Evolutionary conservation across 2,113 vertebrate genomes (phyloP).

Genomic region (Plecotus auritus): DNA sequence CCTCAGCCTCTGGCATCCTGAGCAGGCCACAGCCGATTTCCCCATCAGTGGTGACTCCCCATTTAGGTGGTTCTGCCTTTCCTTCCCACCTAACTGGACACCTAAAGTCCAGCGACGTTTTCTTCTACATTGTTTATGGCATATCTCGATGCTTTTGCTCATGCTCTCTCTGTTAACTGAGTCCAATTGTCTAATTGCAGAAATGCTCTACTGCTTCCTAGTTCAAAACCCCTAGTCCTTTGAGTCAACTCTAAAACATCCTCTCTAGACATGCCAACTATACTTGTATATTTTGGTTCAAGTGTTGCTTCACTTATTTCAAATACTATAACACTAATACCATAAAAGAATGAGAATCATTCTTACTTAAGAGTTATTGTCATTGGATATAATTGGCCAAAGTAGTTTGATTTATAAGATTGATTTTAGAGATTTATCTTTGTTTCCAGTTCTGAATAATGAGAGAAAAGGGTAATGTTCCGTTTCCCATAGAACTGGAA

Average conservation of each 20-base stretch:
- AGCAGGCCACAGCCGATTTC: neutral
- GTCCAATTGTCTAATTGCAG: neutral
- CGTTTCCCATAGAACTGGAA: neutral
- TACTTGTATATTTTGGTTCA: neutral
- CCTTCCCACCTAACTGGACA: neutral
- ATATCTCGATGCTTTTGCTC: neutral
- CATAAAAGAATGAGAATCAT: neutral
- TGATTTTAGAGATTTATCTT: neutral
- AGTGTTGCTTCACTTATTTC: neutral
- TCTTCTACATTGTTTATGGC: neutral
- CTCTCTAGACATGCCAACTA: neutral
- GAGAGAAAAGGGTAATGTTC: neutral
- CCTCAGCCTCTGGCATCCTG: neutral
- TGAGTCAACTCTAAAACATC: neutral
- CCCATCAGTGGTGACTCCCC: neutral
- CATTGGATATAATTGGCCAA: neutral
- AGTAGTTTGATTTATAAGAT: neutral
- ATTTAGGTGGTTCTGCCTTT: neutral
- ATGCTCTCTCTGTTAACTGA: neutral
- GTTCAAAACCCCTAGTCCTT: neutral
- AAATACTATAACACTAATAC: neutral
- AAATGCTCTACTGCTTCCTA: neutral
- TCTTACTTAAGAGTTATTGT: neutral
- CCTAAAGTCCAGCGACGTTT: neutral
- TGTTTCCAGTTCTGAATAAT: neutral